Evolutionary conservation across 2,888 invertebrate species (phyloP).

Genomic region (Clusia tigrina): DNA sequence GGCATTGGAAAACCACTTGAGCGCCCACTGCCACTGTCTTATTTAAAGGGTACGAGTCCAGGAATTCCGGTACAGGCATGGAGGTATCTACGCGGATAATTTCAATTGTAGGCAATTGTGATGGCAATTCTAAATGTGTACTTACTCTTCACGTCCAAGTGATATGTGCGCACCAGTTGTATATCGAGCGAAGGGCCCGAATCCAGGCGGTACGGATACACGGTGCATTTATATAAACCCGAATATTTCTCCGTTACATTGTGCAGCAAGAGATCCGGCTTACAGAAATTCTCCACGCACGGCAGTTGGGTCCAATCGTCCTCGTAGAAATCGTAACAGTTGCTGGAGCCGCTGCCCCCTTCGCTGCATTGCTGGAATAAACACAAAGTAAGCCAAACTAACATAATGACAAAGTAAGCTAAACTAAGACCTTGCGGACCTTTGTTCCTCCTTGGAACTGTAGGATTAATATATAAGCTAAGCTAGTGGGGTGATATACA

Average conservation of each 20-base stretch:
- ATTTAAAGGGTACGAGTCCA: constrained; percentile 56
- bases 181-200: constrained; percentile 51
- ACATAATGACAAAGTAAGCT: not conserved
- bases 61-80: constrained; percentile 54
- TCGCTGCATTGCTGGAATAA: constrained; percentile 55
- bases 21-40: constrained; percentile 46
- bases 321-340: constrained; percentile 47
- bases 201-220: constrained; percentile 53
- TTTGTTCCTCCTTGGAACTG: not conserved
- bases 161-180: constrained; percentile 59
- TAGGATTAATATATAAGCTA: no score
- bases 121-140: constrained; percentile 4
- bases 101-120: not conserved
- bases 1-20: constrained; percentile 60
- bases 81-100: constrained; percentile 49
- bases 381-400: not conserved
- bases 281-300: constrained; percentile 55
- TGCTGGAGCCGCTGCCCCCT: constrained; percentile 33
- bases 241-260: constrained; percentile 61
- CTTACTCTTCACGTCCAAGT: constrained; percentile 60
- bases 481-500: not conserved
- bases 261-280: constrained; percentile 50
- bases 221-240: constrained; percentile 61
- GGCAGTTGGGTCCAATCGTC: constrained; percentile 56
- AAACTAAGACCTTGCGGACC: not conserved